Evolutionary conservation across 1,140 invertebrate species (phyloP).

Genomic region (Antheraea mylitta): DNA sequence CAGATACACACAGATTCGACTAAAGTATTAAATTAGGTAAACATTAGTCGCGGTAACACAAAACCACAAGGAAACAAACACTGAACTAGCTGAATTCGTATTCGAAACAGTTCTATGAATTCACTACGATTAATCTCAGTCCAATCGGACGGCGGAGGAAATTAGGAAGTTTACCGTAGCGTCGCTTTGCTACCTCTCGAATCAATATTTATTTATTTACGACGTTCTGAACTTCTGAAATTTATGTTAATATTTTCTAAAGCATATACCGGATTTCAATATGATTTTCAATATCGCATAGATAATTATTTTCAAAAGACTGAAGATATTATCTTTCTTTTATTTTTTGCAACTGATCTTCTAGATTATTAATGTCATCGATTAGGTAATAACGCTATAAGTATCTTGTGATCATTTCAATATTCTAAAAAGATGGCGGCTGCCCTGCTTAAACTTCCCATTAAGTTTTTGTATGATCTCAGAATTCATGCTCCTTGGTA

Average conservation of each 20-base stretch:
- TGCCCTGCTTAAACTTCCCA: too few relatives aligned
- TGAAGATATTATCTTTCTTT: too few relatives aligned
- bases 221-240: neutral
- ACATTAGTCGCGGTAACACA: neutral
- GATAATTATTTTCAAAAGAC: too few relatives aligned
- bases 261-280: too few relatives aligned
- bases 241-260: neutral
- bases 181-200: slow-evolving; percentile 7
- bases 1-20: neutral
- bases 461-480: too few relatives aligned
- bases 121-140: slow-evolving; percentile 13
- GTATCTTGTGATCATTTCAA: too few relatives aligned
- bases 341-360: too few relatives aligned
- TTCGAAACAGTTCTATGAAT: slow-evolving; percentile 14
- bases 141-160: slow-evolving; percentile 9
- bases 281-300: too few relatives aligned
- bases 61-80: slow-evolving; percentile 14
- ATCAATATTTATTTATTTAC: slow-evolving; percentile 20
- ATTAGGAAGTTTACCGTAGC: slow-evolving; percentile 18
- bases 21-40: neutral
- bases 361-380: too few relatives aligned
- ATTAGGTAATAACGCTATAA: too few relatives aligned
- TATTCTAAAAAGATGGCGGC: too few relatives aligned
- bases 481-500: too few relatives aligned
- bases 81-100: neutral